phyloP scores from a whole-genome alignment of 1,140 invertebrate species.

The Caerostris darwini region DNA sequence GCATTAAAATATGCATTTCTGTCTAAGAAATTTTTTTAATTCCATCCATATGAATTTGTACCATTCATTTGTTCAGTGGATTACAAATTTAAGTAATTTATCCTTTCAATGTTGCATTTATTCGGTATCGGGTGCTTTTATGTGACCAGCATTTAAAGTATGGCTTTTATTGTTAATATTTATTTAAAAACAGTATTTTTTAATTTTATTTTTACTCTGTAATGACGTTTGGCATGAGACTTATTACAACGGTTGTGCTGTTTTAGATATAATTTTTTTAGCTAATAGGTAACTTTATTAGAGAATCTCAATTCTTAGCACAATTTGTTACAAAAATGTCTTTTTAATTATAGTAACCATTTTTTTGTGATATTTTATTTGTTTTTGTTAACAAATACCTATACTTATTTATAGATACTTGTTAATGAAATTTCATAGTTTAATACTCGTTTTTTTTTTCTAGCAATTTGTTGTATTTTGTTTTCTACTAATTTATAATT shows the following conservation, averaged over 20 bases:
- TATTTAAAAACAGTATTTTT: conserved; percentile 57
- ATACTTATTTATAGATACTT: conserved; percentile 7
- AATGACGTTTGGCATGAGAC: conserved; percentile 66
- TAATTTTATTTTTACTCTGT: conserved; percentile 61
- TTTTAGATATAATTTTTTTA: conserved; percentile 60
- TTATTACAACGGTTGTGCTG: conserved; percentile 47
- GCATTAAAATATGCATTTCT: conserved; percentile 31
- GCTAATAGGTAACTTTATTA: conserved; percentile 3
- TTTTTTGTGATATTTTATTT: conserved; percentile 24
- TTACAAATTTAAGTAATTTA: conserved; percentile 39
- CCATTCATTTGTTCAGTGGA: not conserved
- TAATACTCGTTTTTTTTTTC: not conserved
- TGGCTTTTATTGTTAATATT: conserved; percentile 63
- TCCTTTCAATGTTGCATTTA: conserved; percentile 63
- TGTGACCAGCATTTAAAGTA: conserved; percentile 50
- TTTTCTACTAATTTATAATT: not conserved
- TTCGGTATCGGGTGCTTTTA: conserved; percentile 60
- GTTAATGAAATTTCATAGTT: conserved; percentile 12
- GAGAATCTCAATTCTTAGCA: conserved; percentile 61
- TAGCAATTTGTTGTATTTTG: not conserved
- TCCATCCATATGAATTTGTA: conserved; percentile 22
- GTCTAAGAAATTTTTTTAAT: conserved; percentile 46
- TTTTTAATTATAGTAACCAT: conserved; percentile 4
- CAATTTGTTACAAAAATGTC: conserved; percentile 37
- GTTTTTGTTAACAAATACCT: conserved; percentile 27